Conservation (phyloP, 2,888 invertebrate species). For the Lasioglossum zephyrum region DNA sequence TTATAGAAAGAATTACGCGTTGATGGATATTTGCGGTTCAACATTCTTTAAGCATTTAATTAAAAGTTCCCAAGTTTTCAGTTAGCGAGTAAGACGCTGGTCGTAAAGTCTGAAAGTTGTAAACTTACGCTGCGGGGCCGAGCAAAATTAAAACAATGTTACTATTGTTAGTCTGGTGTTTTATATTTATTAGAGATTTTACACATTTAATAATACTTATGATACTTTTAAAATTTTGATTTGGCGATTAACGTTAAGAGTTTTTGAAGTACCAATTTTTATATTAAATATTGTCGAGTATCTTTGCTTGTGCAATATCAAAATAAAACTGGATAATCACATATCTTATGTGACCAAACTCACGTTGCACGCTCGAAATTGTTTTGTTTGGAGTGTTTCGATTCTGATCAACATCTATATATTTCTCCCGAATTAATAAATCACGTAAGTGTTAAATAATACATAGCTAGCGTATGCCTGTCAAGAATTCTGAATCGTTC, state of each 20-base stretch:
- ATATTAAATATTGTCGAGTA: no score
- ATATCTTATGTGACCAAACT: not conserved
- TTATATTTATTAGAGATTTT: no score
- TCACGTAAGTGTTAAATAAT: slow-evolving; percentile 2
- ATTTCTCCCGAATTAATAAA: slow-evolving; percentile 7
- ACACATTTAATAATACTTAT: no score
- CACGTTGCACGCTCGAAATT: not conserved
- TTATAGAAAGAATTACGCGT: not conserved
- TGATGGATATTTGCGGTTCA: not conserved
- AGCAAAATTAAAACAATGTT: not conserved
- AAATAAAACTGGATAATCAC: no score
- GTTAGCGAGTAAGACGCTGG: not conserved
- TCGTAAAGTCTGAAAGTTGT: not conserved
- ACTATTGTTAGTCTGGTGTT: not conserved
- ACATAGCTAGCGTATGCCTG: not conserved
- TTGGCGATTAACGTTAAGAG: no score
- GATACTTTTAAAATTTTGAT: no score
- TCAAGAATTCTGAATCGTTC: not conserved
- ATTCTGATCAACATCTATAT: not conserved
- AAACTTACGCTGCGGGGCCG: not conserved
- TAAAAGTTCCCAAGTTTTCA: not conserved
- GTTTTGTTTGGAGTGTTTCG: not conserved
- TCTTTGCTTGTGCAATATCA: no score
- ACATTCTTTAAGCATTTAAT: not conserved
- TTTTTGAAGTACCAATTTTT: no score